Evolutionary conservation across 1,140 invertebrate genomes (phyloP).

Genomic region (Diploscapter pachys): DNA sequence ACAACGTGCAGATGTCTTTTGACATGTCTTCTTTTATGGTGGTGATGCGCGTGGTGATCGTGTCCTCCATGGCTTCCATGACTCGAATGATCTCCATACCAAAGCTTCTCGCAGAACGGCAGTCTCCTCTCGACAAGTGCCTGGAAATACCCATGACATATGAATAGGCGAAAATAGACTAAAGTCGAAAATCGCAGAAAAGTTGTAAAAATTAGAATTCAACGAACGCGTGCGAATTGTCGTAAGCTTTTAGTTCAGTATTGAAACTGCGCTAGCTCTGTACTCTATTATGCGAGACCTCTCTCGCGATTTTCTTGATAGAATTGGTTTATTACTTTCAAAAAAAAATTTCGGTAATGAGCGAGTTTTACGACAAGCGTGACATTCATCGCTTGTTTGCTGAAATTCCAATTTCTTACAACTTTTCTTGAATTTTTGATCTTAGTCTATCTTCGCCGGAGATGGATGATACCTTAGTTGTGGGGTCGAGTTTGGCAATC

Average conservation of each 20-base stretch:
- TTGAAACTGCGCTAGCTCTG: too few species aligned
- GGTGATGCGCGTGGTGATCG: conserved; percentile 18
- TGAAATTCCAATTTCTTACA: neutral
- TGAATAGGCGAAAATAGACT: too few species aligned
- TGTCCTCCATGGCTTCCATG: conserved; percentile 16
- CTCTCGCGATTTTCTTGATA: too few species aligned
- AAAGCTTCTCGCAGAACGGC: conserved; percentile 32
- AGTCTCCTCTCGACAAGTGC: conserved; percentile 16
- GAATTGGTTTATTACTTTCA: too few species aligned
- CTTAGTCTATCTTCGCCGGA: neutral
- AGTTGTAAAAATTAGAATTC: too few species aligned
- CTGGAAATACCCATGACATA: neutral
- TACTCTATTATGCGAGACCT: too few species aligned
- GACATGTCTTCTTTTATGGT: neutral
- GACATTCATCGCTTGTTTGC: neutral
- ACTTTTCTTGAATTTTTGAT: neutral
- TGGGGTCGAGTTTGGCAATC: conserved; percentile 17
- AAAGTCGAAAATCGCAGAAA: too few species aligned
- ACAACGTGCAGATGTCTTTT: conserved; percentile 20
- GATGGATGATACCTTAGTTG: neutral
- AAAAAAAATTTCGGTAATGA: too few species aligned
- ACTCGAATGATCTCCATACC: conserved; percentile 23
- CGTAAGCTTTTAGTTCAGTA: too few species aligned
- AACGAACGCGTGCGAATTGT: too few species aligned
- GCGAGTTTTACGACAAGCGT: too few species aligned